Base-by-base conservation (phyloP, 53 echinoderm and acorn worm genomes). In the Stichopus horrens region DNA sequence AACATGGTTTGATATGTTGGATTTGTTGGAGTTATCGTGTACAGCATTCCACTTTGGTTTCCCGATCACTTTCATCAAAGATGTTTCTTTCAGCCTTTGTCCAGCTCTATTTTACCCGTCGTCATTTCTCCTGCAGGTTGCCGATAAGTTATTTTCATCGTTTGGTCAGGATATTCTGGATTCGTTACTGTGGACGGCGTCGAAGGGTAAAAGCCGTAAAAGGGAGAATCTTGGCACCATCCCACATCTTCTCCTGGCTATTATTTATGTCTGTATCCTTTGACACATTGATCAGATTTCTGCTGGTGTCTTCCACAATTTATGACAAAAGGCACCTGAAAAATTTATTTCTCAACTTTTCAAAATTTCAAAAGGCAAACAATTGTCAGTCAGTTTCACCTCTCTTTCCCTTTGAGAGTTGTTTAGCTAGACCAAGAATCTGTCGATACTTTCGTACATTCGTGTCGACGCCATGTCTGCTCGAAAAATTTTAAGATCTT, bases 211-310 rank as follows among this genome's bases (percentile, higher is more conserved):
- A 51, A 88, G 92, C 77, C 91, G 89, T 86, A 99, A 93, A 80
- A 77, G 96, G 8, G 96, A 94, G 5, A 96, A 99, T 77, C 92
- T 99, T 16, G 99, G 99, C 14, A 99, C 95, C 63, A 88, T 99
- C 21, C 99, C 99, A 18, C 99, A 99, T 82, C 86, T 99, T 20
- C 89, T 94, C 11, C 73, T 99, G 74, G 99, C 99, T 10, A 91
- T 96, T 83, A 84, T 96, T 80, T 99, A 96, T 96, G 99, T 99
- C 92, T 93, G 99, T 99, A 99, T 99, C 99, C 94, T 99, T 94
- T 82, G 55, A n/a, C 9, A 71, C 58, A 22, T 21, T 57, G 68
- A 85, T 75, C 53, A 37, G 75, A 9, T 16, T 10, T 76, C 9
- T 76, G 76, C 9, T 23, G 13, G 0, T 37, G 2, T 37, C 2